Evolutionary conservation across 2,797 vertebrate genomes (phyloP), one percentile per base, ranked within the genome.

Genomic region (Mus spretus): DNA sequence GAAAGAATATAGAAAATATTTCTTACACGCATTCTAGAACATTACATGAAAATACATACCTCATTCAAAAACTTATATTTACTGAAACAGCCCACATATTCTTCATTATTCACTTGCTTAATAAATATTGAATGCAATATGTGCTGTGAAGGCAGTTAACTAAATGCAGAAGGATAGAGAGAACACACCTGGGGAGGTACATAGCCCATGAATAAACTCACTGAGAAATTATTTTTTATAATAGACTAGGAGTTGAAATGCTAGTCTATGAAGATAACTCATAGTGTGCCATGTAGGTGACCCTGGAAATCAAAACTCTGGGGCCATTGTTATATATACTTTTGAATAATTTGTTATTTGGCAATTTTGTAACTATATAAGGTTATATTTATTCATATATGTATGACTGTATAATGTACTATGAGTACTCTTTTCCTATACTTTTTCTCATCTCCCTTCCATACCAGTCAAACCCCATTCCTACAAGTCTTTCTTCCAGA

Each of bases 1-100:
- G 67, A 93, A 93, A 57, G 53, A 78, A 81, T 6, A 61, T 6
- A 26, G n/a, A 95, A 94, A 89, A 10, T 47, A 47, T 31, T 92
- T 95, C 78, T 89, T 59, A 74, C 34, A 79, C 10, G 22, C 11
- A 6, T 14, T 74, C 24, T 40, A 79, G 61, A 31, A 67, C 31
- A 65, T 34, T 88, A 31, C 15, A 31, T 19, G 57, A 85, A 57
- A 11, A 40, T 47, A 1, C 47, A 20, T n/a, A 80, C 19, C n/a
- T 85, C 59, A 63, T 75, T 74, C 67, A 90, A 70, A 59, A 28
- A 47, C 15, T 65, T 63, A 72, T 2, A 37, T n/a, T 61, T 53
- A 24, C 26, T n/a, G 0, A 44, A 75, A 83, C 50, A 10, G 19
- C 19, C 28, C 78, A 77, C 3, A 28, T 81, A 55, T 26, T 85